Percentiles rank a stretch among this genome's conserved stretches.
Conservation (phyloP, 2,113 vertebrate species). For the Silurus meridionalis region DNA sequence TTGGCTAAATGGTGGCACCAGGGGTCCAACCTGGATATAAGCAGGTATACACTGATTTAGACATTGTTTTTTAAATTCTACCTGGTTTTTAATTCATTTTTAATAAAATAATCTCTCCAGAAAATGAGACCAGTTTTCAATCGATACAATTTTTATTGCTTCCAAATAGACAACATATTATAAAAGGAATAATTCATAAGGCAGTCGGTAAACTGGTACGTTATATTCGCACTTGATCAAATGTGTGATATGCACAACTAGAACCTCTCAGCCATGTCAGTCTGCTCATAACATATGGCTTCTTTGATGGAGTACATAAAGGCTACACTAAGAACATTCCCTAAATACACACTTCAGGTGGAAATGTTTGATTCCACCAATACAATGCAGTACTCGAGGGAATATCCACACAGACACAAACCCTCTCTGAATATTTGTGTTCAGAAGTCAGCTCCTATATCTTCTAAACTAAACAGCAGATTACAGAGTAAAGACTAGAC, state of each 20-base stretch:
- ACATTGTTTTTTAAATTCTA: background rate
- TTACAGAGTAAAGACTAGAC: background rate
- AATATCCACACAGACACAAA: slow-evolving; percentile 11
- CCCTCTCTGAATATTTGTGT: background rate
- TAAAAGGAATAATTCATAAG: slow-evolving; percentile 56
- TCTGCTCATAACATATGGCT: slow-evolving; percentile 40
- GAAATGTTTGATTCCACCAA: background rate
- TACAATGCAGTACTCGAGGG: background rate
- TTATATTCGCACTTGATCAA: slow-evolving; percentile 39
- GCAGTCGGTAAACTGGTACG: slow-evolving; percentile 54
- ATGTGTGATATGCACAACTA: slow-evolving; percentile 37
- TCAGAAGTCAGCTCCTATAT: background rate
- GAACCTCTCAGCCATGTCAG: slow-evolving; percentile 23
- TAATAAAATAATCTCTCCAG: background rate
- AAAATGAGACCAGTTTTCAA: background rate
- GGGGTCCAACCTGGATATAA: background rate
- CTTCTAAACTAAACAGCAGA: background rate
- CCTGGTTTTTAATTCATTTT: background rate
- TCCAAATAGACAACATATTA: slow-evolving; percentile 49
- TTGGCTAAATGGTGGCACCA: background rate
- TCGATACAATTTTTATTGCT: slow-evolving; percentile 48
- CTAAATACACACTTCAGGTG: background rate
- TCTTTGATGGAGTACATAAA: slow-evolving; percentile 17
- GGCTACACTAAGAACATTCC: slow-evolving; percentile 9
- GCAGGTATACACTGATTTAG: background rate